A percentile compares a stretch with the other conserved stretches of the same genome.
Evolutionary conservation across 1,140 invertebrate genomes (phyloP).

Genomic region (Medauroidea extradentata): DNA sequence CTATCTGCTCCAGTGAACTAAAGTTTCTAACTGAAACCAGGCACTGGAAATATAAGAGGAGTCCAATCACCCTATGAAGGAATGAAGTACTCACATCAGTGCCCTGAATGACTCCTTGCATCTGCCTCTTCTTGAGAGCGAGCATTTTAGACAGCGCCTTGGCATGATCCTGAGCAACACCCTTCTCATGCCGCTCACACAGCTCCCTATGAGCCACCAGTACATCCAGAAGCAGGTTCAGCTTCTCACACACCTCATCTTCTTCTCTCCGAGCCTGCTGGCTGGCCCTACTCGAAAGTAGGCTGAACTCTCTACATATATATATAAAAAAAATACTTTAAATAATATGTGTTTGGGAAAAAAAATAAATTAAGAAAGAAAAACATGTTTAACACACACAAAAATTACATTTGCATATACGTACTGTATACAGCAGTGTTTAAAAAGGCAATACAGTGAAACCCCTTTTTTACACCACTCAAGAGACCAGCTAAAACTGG

Average conservation of each 20-base stretch:
- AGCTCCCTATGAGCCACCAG: slow-evolving; percentile 58
- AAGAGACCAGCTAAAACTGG: too few relatives aligned
- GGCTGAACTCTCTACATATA: slow-evolving; percentile 44
- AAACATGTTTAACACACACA: too few relatives aligned
- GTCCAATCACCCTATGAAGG: too few relatives aligned
- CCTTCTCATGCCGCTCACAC: slow-evolving; percentile 66
- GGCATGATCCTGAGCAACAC: slow-evolving; percentile 64
- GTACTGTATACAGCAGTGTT: slow-evolving; percentile 33
- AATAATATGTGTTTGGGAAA: too few relatives aligned
- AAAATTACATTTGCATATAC: too few relatives aligned
- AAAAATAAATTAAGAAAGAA: not conserved
- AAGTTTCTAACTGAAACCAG: too few relatives aligned
- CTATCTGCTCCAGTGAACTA: too few relatives aligned
- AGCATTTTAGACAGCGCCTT: slow-evolving; percentile 64
- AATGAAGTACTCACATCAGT: slow-evolving; percentile 52
- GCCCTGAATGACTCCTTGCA: slow-evolving; percentile 62
- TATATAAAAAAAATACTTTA: slow-evolving; percentile 2
- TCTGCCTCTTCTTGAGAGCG: slow-evolving; percentile 62
- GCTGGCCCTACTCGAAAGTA: slow-evolving; percentile 43
- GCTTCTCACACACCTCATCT: slow-evolving; percentile 55
- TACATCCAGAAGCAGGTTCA: slow-evolving; percentile 59
- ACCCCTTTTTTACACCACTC: too few relatives aligned
- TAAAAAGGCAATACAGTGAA: too few relatives aligned
- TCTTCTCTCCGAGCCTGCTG: slow-evolving; percentile 53
- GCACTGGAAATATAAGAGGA: too few relatives aligned